These are phyloP conservation scores for Porites lutea DNA, from an alignment of 64 coral and sea anemone species.

Conservation along the genomic window DNA sequence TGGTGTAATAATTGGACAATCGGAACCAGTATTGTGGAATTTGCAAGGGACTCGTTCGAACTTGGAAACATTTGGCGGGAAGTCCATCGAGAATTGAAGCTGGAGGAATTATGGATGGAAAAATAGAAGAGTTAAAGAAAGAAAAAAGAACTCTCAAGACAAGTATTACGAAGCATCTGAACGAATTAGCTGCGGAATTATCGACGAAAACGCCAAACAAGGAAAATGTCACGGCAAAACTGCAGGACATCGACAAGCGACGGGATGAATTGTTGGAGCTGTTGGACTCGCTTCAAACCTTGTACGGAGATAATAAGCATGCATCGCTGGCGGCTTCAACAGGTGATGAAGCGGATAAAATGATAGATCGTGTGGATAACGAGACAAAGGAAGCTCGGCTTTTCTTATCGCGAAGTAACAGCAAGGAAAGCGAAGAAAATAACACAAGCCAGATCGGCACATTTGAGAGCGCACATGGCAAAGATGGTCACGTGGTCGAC, in stretches of 20 bases:
- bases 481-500: constrained; percentile 4
- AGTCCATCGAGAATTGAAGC: too few relatives aligned
- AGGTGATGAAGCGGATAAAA: constrained; percentile 51
- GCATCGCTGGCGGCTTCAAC: not conserved
- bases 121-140: not conserved
- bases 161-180: not conserved
- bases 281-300: too few relatives aligned
- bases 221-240: not conserved
- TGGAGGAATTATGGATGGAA: not conserved
- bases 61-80: too few relatives aligned
- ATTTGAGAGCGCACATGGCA: not conserved
- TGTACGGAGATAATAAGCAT: too few relatives aligned
- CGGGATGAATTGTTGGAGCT: not conserved
- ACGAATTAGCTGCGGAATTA: not conserved
- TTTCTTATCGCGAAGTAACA: not conserved
- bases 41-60: too few relatives aligned
- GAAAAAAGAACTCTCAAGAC: constrained; percentile 6
- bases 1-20: too few relatives aligned
- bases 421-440: too few relatives aligned
- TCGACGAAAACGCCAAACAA: not conserved
- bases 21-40: too few relatives aligned
- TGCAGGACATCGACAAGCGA: not conserved
- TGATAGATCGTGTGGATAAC: constrained; percentile 21
- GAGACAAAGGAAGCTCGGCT: not conserved
- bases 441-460: not conserved